Percentiles rank a stretch among this genome's conserved stretches.
Evolutionary conservation across 2,888 invertebrate species (phyloP).

Genomic region (Allygus modestus): DNA sequence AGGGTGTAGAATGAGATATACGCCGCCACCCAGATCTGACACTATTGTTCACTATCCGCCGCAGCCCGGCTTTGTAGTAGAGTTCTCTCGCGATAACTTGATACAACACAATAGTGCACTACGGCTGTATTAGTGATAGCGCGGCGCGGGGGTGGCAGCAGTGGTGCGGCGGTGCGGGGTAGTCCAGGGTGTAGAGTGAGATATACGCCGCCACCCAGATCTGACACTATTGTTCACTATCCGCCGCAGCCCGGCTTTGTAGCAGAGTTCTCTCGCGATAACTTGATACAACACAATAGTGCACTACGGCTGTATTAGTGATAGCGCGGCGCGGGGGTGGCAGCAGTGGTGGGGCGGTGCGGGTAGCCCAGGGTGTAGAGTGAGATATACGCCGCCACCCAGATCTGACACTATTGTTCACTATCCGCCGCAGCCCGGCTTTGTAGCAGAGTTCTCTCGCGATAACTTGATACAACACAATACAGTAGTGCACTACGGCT

Average conservation of each 20-base stretch:
- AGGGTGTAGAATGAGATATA: not conserved
- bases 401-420: conserved; percentile 20
- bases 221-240: conserved; percentile 30
- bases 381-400: not conserved
- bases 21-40: conserved; percentile 15
- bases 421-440: not conserved
- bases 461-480: too few species aligned
- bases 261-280: too few species aligned
- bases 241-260: not conserved
- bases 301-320: too few species aligned
- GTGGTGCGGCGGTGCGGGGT: not conserved
- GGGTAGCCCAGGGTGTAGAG: not conserved
- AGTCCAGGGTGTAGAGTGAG: not conserved
- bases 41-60: conserved; percentile 27
- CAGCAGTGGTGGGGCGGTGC: not conserved
- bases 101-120: not conserved
- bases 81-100: conserved; percentile 6
- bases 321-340: not conserved
- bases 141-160: not conserved
- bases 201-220: not conserved
- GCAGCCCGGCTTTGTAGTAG: not conserved
- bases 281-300: too few species aligned
- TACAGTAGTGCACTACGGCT: not conserved
- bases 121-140: not conserved
- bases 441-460: too few species aligned